Evolutionary conservation across 2,888 invertebrate genomes (phyloP), one percentile per base, ranked within the genome.

Genomic region (Rotaria macrura): DNA sequence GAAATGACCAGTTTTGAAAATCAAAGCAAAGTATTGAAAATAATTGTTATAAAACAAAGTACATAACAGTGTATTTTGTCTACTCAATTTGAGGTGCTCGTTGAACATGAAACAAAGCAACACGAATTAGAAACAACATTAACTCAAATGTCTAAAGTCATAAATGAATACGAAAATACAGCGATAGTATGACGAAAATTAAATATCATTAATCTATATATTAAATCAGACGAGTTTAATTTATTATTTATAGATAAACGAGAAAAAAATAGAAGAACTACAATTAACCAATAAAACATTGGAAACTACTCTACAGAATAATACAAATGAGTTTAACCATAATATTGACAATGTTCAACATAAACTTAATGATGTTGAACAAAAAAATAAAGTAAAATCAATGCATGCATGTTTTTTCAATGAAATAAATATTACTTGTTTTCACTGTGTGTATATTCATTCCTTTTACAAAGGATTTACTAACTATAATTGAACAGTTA

Each of bases 301-400:
- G 25, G 84, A 85, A 84, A 43, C 38, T 49, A 54, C 43, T 38
- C 20, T 85, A 20, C 54, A 85, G 84, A 65, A 83, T 7, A 85
- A 65, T 40, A 29, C 57, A 9, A 49, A 57, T 20, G 84, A 85
- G 25, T 72, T 85, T 57, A 83, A 57, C n/a, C 5, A 54, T 10
- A 84, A 49, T 72, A 40, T 57, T 49, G 65, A 52, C 34, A 84
- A 49, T 25, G 34, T 85, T 14, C 83, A 85, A 65, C 55, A 83
- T 57, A 49, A 83, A 25, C 49, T 65, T 47, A 34, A 79, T 43
- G 83, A 83, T 10, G 55, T 55, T 54, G 38, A 84, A 34, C 40
- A 83, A 38, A 29, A 57, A n/a, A 84, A 72, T 65, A 49, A 85
- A 85, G 85, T 85, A 84, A 47, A 52, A 52, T 43, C 3, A 7